These are phyloP conservation scores for Centrocercus urophasianus DNA, from an alignment of 2,113 vertebrate genomes.

Conservation along the genomic window DNA sequence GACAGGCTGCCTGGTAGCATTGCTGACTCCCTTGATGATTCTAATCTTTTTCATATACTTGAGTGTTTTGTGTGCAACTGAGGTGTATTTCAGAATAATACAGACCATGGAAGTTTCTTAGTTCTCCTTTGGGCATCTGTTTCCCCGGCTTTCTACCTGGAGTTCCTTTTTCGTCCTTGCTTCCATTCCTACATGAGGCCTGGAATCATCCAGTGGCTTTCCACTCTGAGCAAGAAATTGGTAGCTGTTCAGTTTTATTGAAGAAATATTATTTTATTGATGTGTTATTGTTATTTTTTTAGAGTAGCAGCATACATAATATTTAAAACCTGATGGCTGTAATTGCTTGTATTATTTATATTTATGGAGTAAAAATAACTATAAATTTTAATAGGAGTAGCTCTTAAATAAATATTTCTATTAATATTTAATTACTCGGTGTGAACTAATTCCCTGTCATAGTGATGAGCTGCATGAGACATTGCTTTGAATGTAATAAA, in stretches of 20 bases:
- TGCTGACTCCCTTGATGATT: fast-evolving
- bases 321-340: neutral
- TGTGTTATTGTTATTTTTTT: neutral
- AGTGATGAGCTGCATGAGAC: slow-evolving; percentile 16
- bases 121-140: neutral
- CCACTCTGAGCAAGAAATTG: neutral
- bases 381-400: neutral
- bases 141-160: neutral
- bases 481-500: slow-evolving; percentile 21
- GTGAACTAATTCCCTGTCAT: slow-evolving; percentile 40
- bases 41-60: neutral
- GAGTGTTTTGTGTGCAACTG: neutral
- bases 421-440: slow-evolving; percentile 60
- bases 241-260: neutral
- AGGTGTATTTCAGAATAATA: neutral
- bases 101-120: neutral
- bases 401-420: slow-evolving; percentile 47
- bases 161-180: neutral
- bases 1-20: neutral
- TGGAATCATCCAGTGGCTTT: neutral
- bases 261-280: neutral
- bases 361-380: slow-evolving; percentile 1
- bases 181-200: neutral
- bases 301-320: neutral
- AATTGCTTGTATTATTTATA: slow-evolving; percentile 6